Conservation (phyloP, 2,888 invertebrate species). For the Trichopoda pennipes region DNA sequence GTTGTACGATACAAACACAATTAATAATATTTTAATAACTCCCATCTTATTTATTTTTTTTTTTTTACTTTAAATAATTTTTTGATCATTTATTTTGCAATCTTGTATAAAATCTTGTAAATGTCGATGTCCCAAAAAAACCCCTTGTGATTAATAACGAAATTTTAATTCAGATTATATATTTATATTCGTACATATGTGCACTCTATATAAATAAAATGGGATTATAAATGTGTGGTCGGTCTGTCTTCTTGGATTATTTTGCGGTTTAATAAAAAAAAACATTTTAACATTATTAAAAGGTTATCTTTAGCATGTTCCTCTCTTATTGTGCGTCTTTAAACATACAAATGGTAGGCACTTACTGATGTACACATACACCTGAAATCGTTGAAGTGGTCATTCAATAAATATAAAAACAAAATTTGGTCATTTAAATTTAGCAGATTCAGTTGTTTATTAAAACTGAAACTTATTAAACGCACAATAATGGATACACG, state of each 20-base stretch:
- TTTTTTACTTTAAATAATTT: not conserved
- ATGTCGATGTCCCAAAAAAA: conserved; percentile 15
- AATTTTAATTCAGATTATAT: too few species aligned
- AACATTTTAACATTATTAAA: not conserved
- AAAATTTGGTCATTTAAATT: conserved; percentile 23
- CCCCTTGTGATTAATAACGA: conserved; percentile 34
- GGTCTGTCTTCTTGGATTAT: conserved; percentile 20
- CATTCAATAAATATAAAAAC: conserved; percentile 20
- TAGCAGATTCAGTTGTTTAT: conserved; percentile 49
- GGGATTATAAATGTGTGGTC: conserved; percentile 48
- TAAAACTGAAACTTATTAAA: conserved; percentile 43
- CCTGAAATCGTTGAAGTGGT: not conserved
- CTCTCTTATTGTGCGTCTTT: too few species aligned
- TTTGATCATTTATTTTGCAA: not conserved
- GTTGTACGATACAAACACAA: too few species aligned
- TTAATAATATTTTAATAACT: too few species aligned
- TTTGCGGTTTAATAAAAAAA: conserved; percentile 48
- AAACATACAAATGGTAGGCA: too few species aligned
- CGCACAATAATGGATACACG: conserved; percentile 23
- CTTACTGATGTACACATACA: not conserved
- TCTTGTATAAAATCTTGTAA: conserved; percentile 4
- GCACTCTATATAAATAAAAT: not conserved
- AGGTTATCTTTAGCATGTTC: too few species aligned
- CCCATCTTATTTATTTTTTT: too few species aligned
- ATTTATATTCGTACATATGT: too few species aligned